Evolutionary conservation across 2,797 vertebrate species (phyloP), one percentile per base, ranked within the genome.

Genomic region (Sciurus vulgaris): DNA sequence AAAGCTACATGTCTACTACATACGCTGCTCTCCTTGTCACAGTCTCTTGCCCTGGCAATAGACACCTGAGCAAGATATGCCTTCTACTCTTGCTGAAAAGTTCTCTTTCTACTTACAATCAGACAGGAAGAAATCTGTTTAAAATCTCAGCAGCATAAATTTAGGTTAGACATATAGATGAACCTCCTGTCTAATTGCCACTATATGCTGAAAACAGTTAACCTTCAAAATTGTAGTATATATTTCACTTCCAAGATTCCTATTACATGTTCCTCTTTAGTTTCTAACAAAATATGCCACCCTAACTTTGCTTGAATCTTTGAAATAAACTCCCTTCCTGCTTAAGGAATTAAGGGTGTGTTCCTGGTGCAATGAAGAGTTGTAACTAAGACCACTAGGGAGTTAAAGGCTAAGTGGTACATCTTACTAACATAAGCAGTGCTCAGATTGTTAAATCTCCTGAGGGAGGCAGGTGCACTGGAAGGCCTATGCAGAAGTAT

Each of bases 261-360:
- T 65, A 41, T 33, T 35, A 44, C 44, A 18, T 49, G 49, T 65
- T 91, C 96, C 72, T 93, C 24, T 76, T 70, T 28, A 33, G 12
- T 72, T 90, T 96, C 59, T 95, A 86, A 91, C 56, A 74, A 59
- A 6, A 72, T n/a, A 47, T 77, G 56, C 12, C 54, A 81, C 38
- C 30, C 59, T 81, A 78, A 89, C 47, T 93, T 65, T 72, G 22
- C 56, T 82, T 77, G 10, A 89, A 33, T 79, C 22, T 41, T 77
- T 49, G 67, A 63, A 70, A 59, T 26, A 33, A 74, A 56, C 18
- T 77, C 30, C 17, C 15, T 82, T 41, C 67, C 84, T 88, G 33
- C 26, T 70, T 83, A 82, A 77, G 30, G 35, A 93, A 47, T 86
- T 77, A 86, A 38, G 82, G 24, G 18, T 70, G 35, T 86, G 30